Evolutionary conservation across 2,888 invertebrate species (phyloP).

Genomic region (Tinea trinotella): DNA sequence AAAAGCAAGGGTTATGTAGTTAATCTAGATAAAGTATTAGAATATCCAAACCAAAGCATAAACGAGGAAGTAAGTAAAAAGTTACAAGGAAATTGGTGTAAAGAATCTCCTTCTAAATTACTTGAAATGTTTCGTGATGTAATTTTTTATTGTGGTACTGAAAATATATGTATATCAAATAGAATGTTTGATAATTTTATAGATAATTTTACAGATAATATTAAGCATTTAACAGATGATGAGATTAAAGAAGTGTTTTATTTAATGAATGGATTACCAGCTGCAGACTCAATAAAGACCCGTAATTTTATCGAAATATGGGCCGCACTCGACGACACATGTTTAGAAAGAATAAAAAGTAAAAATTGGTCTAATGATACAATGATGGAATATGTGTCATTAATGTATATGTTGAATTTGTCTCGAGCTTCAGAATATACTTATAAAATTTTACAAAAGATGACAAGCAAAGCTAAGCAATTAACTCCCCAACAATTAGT

Average conservation of each 20-base stretch:
- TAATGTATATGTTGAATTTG: slow-evolving; percentile 75
- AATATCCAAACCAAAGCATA: neutral
- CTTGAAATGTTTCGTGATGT: slow-evolving; percentile 43
- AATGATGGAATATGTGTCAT: slow-evolving; percentile 72
- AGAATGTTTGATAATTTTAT: slow-evolving; percentile 52
- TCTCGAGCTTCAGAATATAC: slow-evolving; percentile 71
- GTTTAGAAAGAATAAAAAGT: slow-evolving; percentile 54
- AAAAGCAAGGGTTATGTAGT: slow-evolving; percentile 43
- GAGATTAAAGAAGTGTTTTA: slow-evolving; percentile 70
- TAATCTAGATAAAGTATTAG: slow-evolving; percentile 24
- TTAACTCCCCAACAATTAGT: slow-evolving; percentile 76
- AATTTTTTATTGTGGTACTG: slow-evolving; percentile 40
- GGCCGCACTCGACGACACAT: slow-evolving; percentile 78
- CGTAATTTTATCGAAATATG: slow-evolving; percentile 77
- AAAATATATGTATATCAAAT: slow-evolving; percentile 46
- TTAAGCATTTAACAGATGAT: slow-evolving; percentile 67
- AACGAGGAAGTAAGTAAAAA: neutral
- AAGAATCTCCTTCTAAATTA: slow-evolving; percentile 34
- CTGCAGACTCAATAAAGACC: slow-evolving; percentile 57
- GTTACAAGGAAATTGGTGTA: slow-evolving; percentile 38
- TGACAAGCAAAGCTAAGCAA: slow-evolving; percentile 69
- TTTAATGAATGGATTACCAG: slow-evolving; percentile 65
- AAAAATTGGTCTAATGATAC: slow-evolving; percentile 65
- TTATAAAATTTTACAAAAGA: slow-evolving; percentile 61
- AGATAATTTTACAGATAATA: slow-evolving; percentile 59